Conservation (phyloP, 2,888 invertebrate species). For the Candidula unifasciata region DNA sequence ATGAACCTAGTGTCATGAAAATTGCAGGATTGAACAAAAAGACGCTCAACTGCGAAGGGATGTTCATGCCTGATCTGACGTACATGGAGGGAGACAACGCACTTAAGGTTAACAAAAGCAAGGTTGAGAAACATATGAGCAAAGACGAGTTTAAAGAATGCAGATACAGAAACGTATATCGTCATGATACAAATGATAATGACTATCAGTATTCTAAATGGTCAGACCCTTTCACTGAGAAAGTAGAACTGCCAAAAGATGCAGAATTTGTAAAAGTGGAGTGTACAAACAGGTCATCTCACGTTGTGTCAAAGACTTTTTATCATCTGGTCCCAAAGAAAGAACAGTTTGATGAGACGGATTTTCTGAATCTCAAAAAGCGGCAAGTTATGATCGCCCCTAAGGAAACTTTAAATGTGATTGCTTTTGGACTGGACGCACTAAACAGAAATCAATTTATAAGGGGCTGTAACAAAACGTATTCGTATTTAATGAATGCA, state of each 20-base stretch:
- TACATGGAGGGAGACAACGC: no score
- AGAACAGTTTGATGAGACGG: conserved; percentile 53
- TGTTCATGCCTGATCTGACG: no score
- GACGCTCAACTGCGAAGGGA: no score
- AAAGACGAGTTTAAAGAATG: no score
- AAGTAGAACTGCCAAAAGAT: conserved; percentile 54
- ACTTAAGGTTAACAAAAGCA: no score
- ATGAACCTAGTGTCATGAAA: no score
- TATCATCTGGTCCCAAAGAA: conserved; percentile 68
- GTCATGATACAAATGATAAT: no score
- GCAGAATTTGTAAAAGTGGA: conserved; percentile 70
- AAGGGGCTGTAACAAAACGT: conserved; percentile 81
- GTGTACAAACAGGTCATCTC: conserved; percentile 61
- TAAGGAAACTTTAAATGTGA: conserved; percentile 82
- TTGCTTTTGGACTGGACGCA: conserved; percentile 90
- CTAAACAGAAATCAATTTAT: conserved; percentile 91
- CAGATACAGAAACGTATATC: no score
- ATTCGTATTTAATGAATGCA: conserved; percentile 80
- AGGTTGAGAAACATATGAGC: no score
- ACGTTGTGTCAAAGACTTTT: conserved; percentile 68
- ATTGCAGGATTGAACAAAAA: no score
- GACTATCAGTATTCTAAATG: conserved; percentile 50
- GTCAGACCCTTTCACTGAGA: conserved; percentile 51
- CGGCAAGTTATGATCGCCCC: conserved; percentile 51
- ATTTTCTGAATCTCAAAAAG: conserved; percentile 48